phyloP scores from a whole-genome alignment of 2,888 invertebrate species.

The Acanthosepion lycidas region DNA sequence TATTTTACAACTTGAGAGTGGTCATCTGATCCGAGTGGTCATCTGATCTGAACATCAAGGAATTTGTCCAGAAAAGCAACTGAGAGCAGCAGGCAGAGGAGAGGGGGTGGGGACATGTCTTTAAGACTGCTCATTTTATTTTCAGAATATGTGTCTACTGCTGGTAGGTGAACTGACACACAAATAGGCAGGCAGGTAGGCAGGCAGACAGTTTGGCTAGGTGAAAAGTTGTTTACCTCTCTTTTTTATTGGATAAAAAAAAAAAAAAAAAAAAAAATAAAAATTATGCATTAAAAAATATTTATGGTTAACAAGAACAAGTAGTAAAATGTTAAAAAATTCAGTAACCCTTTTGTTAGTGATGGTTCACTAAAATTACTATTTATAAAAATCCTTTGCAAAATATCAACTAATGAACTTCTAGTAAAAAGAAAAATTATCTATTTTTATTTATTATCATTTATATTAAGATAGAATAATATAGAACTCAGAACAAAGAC shows the following conservation, averaged over 20 bases:
- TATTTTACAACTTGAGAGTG: constrained; percentile 33
- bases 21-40: constrained; percentile 2
- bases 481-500: neutral
- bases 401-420: neutral
- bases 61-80: constrained; percentile 1
- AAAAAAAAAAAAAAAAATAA: neutral
- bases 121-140: neutral
- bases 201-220: constrained; percentile 13
- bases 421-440: neutral
- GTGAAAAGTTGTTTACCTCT: neutral
- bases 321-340: neutral
- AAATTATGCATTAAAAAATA: neutral
- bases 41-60: constrained; percentile 3
- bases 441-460: constrained; percentile 16
- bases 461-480: neutral
- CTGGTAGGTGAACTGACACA: neutral
- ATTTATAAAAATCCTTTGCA: neutral
- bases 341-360: neutral
- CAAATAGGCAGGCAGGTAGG: neutral
- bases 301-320: constrained; percentile 33
- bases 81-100: neutral
- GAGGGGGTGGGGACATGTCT: neutral
- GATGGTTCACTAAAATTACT: neutral
- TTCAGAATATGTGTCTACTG: neutral
- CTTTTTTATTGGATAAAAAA: neutral